Evolutionary conservation across 2,888 invertebrate species (phyloP).

Genomic region (Pristionchus arcanus): DNA sequence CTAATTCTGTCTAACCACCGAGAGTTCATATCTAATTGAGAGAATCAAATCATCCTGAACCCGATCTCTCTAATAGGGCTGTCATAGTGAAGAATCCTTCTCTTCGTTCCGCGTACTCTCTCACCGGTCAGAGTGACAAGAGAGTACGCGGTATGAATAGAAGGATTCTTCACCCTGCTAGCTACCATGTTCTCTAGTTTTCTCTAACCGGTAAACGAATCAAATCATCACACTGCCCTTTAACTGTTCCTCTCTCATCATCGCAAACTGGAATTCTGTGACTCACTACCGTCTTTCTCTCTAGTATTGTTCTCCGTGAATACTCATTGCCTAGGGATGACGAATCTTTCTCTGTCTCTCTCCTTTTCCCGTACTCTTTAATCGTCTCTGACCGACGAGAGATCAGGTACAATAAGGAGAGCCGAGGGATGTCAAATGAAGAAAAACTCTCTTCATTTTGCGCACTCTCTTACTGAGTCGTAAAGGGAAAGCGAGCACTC

Average conservation of each 20-base stretch:
- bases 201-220: neutral
- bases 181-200: neutral
- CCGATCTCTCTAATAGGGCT: too few relatives aligned
- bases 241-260: neutral
- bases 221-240: neutral
- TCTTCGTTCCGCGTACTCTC: neutral
- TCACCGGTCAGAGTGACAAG: too few relatives aligned
- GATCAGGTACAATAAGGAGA: neutral
- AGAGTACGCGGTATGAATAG: too few relatives aligned
- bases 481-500: neutral
- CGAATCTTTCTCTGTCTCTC: neutral
- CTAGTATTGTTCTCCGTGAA: neutral
- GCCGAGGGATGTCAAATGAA: neutral
- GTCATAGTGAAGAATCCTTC: too few relatives aligned
- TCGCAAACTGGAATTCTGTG: neutral
- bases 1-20: too few relatives aligned
- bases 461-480: neutral
- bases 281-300: neutral
- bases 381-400: neutral
- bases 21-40: too few relatives aligned
- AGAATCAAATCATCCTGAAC: too few relatives aligned
- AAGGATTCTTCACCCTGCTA: too few relatives aligned
- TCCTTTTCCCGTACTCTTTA: neutral
- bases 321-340: neutral
- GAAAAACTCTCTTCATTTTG: too few relatives aligned